phyloP scores from a whole-genome alignment of 2,113 vertebrate species.

The Nibea albiflora region DNA sequence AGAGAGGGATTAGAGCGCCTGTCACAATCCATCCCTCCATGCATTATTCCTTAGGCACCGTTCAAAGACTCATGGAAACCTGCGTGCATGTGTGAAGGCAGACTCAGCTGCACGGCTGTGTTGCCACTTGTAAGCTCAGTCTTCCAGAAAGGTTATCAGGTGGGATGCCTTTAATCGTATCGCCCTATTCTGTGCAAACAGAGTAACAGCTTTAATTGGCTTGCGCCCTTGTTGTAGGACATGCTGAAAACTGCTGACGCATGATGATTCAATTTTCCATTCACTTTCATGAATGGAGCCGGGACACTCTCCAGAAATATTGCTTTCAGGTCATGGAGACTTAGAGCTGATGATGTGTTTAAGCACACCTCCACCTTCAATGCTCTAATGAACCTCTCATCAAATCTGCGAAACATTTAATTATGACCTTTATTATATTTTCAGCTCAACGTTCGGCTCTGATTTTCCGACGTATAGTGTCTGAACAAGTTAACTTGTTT shows the following conservation, averaged over 20 bases:
- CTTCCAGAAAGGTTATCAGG: constrained; percentile 9
- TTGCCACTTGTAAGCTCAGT: constrained; percentile 62
- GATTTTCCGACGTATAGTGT: constrained; percentile 19
- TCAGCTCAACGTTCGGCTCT: background rate
- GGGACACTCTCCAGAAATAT: background rate
- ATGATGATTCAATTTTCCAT: constrained; percentile 27
- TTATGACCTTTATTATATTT: background rate
- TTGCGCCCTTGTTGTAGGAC: constrained; percentile 6
- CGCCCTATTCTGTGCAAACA: constrained; percentile 15
- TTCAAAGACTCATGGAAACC: constrained; percentile 57
- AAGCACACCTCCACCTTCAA: background rate
- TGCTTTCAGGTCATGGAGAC: constrained; percentile 21
- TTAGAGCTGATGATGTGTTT: constrained; percentile 6
- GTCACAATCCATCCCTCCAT: constrained; percentile 70
- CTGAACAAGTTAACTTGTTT: constrained; percentile 73
- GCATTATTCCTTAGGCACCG: constrained; percentile 64
- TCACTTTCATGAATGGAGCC: constrained; percentile 6
- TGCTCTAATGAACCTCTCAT: background rate
- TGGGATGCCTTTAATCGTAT: background rate
- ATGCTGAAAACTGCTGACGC: constrained; percentile 30
- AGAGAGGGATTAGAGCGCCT: constrained; percentile 66
- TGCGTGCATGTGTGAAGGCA: constrained; percentile 38
- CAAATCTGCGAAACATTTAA: background rate
- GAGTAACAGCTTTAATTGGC: background rate
- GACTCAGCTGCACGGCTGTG: constrained; percentile 38